Evolutionary conservation across 2,888 invertebrate genomes (phyloP), one percentile per base, ranked within the genome.

Genomic region (Chloromyia formosa): DNA sequence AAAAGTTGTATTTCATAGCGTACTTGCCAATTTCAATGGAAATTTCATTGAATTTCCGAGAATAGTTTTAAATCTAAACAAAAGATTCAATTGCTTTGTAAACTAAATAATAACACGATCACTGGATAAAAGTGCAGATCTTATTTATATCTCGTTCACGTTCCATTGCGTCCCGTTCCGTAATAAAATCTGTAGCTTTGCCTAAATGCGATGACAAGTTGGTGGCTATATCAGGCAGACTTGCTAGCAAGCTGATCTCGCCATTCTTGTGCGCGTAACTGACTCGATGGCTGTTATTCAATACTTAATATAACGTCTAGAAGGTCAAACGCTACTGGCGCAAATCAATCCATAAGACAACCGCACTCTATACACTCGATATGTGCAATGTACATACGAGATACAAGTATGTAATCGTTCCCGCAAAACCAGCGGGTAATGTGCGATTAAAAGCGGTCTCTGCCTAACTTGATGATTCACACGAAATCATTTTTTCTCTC

Each of bases 241-340:
- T 22, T 60, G 60, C 23, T 23, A 35, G 27, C 27, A 35, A 35
- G 3, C 27, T 35, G 27, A 7, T 35, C 27, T 35, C 7, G 27
- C 27, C 27, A 35, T 35, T 35, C 27, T 35, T 35, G 3, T 7
- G 27, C 2, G 7, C 27, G 27, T 35, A 35, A 35, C 2, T 35
- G 27, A 35, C 27, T 53, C 53, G 53, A 53, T 53, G 53, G 16
- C 4, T 53, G 61, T 61, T 61, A 61, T 27, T 61, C 27, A 61
- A 61, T 61, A 53, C 27, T 35, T 35, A 16, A 5, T 22, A 61
- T 60, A 61, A 27, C 35, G 27, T 27, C 61, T 61, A 61, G 23
- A 61, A 61, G 61, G 61, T 61, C 61, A 61, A 16, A 27, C 27
- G 9, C 16, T 22, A 27, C 12, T 61, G 27, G 27, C 61, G 61